These are phyloP conservation scores for Ligdia adustata DNA, from an alignment of 2,888 invertebrate species.

Conservation along the genomic window DNA sequence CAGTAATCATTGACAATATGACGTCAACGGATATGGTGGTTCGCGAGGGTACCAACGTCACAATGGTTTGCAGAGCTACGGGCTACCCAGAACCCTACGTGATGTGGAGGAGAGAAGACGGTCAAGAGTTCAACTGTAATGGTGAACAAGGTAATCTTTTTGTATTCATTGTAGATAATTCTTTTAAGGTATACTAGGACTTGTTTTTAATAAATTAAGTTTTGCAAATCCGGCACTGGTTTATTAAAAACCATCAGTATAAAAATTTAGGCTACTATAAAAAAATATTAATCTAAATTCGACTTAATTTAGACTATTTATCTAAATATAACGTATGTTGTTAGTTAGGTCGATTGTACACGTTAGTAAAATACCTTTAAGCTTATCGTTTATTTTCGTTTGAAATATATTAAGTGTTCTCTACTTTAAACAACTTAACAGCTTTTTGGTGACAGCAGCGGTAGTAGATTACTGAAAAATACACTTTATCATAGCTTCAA, in stretches of 20 bases:
- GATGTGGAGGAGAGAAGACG: slow-evolving; percentile 96
- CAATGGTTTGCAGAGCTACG: slow-evolving; percentile 93
- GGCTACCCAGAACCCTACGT: slow-evolving; percentile 96
- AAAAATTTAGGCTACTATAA: too few species aligned
- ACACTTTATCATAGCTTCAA: not conserved
- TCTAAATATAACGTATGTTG: too few species aligned
- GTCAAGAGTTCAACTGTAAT: slow-evolving; percentile 94
- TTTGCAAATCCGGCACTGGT: too few species aligned
- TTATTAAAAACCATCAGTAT: too few species aligned
- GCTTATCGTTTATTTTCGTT: not conserved
- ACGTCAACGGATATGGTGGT: slow-evolving; percentile 97
- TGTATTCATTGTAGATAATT: too few species aligned
- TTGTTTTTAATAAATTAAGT: too few species aligned
- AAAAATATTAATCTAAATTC: too few species aligned
- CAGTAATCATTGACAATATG: slow-evolving; percentile 94
- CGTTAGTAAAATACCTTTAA: too few species aligned
- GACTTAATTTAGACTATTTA: too few species aligned
- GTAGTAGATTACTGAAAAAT: slow-evolving; percentile 3
- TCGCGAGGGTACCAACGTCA: slow-evolving; percentile 94
- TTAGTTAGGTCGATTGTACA: too few species aligned
- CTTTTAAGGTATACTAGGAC: too few species aligned
- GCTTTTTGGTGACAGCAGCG: not conserved
- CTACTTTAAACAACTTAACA: slow-evolving; percentile 1
- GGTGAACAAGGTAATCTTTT: slow-evolving; percentile 92
- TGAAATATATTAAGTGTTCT: slow-evolving; percentile 2